A percentile compares a stretch with the other conserved stretches of the same genome.
Evolutionary conservation across 92 coral and sea anemone genomes (phyloP).

Genomic region (Meandrina meandrites): DNA sequence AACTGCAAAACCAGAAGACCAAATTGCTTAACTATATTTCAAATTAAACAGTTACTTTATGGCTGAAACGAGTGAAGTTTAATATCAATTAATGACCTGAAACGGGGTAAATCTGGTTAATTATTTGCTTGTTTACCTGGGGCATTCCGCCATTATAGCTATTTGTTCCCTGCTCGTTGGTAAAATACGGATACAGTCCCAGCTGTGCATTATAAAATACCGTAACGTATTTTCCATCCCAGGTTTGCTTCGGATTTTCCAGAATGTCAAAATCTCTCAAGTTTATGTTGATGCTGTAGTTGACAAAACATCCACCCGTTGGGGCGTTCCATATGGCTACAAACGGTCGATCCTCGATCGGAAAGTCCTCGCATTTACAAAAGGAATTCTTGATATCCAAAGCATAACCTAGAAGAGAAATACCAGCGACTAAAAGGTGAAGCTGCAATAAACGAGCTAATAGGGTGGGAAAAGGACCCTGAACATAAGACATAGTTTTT

Average conservation of each 20-base stretch:
- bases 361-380: slow-evolving; percentile 83
- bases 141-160: slow-evolving; percentile 95
- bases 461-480: slow-evolving; percentile 23
- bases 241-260: slow-evolving; percentile 84
- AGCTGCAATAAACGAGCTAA: slow-evolving; percentile 16
- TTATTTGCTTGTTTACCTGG: slow-evolving; percentile 63
- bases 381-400: slow-evolving; percentile 46
- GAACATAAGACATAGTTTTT: slow-evolving; percentile 29
- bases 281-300: slow-evolving; percentile 85
- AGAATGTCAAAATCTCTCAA: slow-evolving; percentile 80
- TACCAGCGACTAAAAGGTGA: background rate
- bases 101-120: background rate
- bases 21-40: background rate
- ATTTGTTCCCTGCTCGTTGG: slow-evolving; percentile 60
- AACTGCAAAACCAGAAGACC: background rate
- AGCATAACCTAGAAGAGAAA: slow-evolving; percentile 6
- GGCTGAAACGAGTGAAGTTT: background rate
- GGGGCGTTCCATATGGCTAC: slow-evolving; percentile 99
- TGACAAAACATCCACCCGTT: slow-evolving; percentile 91
- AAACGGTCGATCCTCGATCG: slow-evolving; percentile 83
- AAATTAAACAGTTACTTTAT: background rate
- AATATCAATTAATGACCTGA: slow-evolving; percentile 14
- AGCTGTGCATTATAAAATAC: slow-evolving; percentile 96
- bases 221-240: slow-evolving; percentile 92
- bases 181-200: slow-evolving; percentile 88